Percentiles rank a stretch among this genome's conserved stretches.
These are phyloP conservation scores for Limnodromus scolopaceus DNA, from an alignment of 2,797 vertebrate genomes.

Conservation along the genomic window DNA sequence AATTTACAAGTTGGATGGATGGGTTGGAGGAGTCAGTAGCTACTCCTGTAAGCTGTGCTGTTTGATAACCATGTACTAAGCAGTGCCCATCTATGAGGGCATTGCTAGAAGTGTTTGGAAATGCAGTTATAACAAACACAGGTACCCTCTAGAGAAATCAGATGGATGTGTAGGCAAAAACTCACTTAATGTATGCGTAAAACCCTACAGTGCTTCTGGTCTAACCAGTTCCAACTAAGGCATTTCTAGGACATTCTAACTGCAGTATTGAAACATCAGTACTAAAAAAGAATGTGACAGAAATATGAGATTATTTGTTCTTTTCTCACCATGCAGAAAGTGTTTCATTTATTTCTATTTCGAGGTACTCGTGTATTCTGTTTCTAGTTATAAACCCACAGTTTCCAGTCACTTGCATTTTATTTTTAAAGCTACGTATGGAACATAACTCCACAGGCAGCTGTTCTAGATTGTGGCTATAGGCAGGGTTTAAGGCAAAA, in stretches of 20 bases:
- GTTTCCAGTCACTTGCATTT: slow-evolving; percentile 53
- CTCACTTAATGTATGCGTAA: background rate
- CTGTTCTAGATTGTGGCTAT: slow-evolving; percentile 42
- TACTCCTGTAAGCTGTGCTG: background rate
- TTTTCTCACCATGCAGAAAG: slow-evolving; percentile 32
- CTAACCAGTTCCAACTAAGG: background rate
- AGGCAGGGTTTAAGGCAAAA: slow-evolving; percentile 50
- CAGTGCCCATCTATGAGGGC: background rate
- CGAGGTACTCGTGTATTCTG: background rate
- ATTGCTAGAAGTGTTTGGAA: background rate
- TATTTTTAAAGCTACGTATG: slow-evolving; percentile 52
- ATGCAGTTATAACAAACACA: background rate
- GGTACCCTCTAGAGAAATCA: background rate
- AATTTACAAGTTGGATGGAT: background rate
- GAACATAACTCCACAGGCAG: slow-evolving; percentile 51
- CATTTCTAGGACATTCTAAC: background rate
- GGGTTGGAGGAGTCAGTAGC: background rate
- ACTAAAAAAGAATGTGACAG: background rate
- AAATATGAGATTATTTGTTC: background rate
- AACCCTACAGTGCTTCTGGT: background rate
- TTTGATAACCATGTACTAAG: background rate
- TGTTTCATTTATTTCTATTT: slow-evolving; percentile 58
- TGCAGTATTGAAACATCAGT: background rate
- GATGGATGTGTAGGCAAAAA: background rate
- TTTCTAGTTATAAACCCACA: slow-evolving; percentile 13